Evolutionary conservation across 2,113 vertebrate species (phyloP).

Genomic region (Neodontobutis hainanensis): DNA sequence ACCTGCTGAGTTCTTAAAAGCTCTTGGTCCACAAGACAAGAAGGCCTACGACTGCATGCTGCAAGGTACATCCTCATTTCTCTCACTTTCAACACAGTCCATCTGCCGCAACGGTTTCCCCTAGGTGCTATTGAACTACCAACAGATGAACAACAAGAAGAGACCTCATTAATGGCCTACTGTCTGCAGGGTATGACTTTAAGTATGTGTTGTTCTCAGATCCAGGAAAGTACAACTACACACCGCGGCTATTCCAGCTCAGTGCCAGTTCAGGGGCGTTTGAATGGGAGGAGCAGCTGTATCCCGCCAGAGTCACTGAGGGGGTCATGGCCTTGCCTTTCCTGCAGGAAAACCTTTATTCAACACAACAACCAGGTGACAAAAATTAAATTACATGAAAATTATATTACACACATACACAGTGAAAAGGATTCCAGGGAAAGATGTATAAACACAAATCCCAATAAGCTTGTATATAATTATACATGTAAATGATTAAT

Average conservation of each 20-base stretch:
- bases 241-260: slow-evolving; percentile 76
- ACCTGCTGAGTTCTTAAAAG: slow-evolving; percentile 68
- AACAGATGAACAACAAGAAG: neutral
- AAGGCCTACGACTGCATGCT: slow-evolving; percentile 85
- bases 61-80: slow-evolving; percentile 66
- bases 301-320: slow-evolving; percentile 62
- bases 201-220: slow-evolving; percentile 59
- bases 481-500: no score
- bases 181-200: neutral
- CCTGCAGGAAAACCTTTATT: slow-evolving; percentile 81
- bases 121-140: neutral
- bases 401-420: no score
- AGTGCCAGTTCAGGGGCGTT: slow-evolving; percentile 77
- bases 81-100: neutral
- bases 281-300: slow-evolving; percentile 75
- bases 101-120: no score
- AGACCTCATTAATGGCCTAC: neutral
- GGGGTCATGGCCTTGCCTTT: slow-evolving; percentile 81
- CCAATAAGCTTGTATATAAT: no score
- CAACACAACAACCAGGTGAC: slow-evolving; percentile 77
- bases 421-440: no score
- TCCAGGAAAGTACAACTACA: slow-evolving; percentile 83
- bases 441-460: no score
- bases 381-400: neutral
- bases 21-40: slow-evolving; percentile 71